Conservation (phyloP, 2,888 invertebrate species). For the Athetis lepigone region DNA sequence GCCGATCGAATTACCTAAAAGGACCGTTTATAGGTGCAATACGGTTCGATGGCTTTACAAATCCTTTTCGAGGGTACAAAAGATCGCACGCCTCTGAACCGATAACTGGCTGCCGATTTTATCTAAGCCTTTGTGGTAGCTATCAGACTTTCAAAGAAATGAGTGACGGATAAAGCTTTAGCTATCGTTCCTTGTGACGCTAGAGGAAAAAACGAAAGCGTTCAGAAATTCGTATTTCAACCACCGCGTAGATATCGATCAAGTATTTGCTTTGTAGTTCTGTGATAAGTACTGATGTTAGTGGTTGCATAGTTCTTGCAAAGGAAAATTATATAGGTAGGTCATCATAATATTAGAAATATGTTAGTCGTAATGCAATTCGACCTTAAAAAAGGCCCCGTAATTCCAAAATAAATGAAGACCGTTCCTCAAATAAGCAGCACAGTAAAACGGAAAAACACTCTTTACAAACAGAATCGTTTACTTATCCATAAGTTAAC, state of each 20-base stretch:
- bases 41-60: slow-evolving; percentile 69
- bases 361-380: no score
- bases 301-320: neutral
- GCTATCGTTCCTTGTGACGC: slow-evolving; percentile 40
- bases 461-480: neutral
- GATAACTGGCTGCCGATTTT: slow-evolving; percentile 76
- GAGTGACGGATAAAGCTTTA: slow-evolving; percentile 63
- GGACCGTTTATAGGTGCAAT: slow-evolving; percentile 61
- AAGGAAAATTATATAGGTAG: neutral
- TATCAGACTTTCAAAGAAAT: slow-evolving; percentile 70
- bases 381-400: no score
- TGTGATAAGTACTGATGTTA: neutral
- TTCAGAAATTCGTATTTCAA: slow-evolving; percentile 41
- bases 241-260: slow-evolving; percentile 28
- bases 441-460: neutral
- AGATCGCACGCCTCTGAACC: slow-evolving; percentile 67
- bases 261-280: slow-evolving; percentile 16
- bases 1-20: slow-evolving; percentile 64
- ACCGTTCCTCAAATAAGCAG: neutral
- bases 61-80: slow-evolving; percentile 71
- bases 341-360: no score
- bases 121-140: slow-evolving; percentile 72
- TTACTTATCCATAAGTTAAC: neutral
- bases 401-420: neutral
- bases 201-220: slow-evolving; percentile 39